A percentile compares a stretch with the other conserved stretches of the same genome.
phyloP scores from a whole-genome alignment of 2,113 vertebrate genomes.

The Diadophis punctatus region DNA sequence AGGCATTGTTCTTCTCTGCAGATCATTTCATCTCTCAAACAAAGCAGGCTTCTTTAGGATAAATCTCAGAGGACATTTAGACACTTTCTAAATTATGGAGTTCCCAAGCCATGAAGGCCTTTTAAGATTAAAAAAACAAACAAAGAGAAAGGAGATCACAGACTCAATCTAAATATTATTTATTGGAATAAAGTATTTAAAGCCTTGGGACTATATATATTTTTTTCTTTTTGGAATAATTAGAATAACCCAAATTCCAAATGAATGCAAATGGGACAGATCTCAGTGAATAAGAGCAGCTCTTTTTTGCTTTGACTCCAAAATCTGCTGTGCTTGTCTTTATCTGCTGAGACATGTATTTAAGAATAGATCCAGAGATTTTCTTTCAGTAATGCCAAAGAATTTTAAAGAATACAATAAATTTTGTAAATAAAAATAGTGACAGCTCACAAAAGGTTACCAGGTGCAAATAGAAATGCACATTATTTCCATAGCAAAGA shows the following conservation, averaged over 20 bases:
- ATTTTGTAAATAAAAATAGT: too few relatives aligned
- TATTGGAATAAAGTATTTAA: neutral
- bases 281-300: too few relatives aligned
- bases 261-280: neutral
- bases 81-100: neutral
- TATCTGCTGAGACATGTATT: neutral
- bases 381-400: too few relatives aligned
- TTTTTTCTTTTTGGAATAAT: neutral
- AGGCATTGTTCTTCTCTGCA: neutral
- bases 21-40: neutral
- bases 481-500: too few relatives aligned
- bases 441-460: too few relatives aligned
- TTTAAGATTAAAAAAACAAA: neutral
- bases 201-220: neutral
- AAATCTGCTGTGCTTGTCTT: neutral
- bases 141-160: neutral
- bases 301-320: neutral
- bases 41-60: rapidly evolving
- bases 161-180: neutral
- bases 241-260: neutral
- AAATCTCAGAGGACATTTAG: neutral
- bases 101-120: neutral
- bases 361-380: neutral
- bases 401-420: too few relatives aligned
- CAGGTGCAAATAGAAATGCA: too few relatives aligned